Conservation (phyloP, 2,888 invertebrate species). For the Calliscelio sp. region DNA sequence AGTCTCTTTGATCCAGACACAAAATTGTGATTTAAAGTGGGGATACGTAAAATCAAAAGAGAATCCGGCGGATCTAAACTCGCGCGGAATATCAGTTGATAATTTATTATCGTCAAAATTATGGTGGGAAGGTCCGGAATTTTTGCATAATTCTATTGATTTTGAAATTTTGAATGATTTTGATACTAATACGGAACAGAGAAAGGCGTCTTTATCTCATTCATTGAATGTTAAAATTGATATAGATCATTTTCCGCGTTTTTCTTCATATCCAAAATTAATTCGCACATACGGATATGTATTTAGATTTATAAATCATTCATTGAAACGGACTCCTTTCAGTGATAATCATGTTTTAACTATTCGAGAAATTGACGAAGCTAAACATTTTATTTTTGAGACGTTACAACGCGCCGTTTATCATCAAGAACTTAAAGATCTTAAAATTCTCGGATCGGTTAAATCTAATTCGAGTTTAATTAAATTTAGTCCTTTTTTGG, state of each 20-base stretch:
- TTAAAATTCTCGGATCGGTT: not conserved
- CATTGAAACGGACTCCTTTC: too few relatives aligned
- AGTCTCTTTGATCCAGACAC: not conserved
- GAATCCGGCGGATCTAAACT: not conserved
- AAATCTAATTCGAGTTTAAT: not conserved
- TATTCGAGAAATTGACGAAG: too few relatives aligned
- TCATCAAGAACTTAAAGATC: too few relatives aligned
- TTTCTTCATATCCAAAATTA: constrained; percentile 1
- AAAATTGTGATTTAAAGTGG: too few relatives aligned
- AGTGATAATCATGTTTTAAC: too few relatives aligned
- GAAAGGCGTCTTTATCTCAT: not conserved
- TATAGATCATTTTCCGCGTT: not conserved
- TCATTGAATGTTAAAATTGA: not conserved
- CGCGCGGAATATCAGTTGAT: not conserved
- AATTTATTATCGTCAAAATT: not conserved
- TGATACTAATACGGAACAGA: not conserved
- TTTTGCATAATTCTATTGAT: not conserved
- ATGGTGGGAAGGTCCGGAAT: not conserved
- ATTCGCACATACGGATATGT: not conserved
- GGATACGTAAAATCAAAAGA: not conserved
- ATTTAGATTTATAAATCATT: not conserved
- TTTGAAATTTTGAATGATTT: not conserved
- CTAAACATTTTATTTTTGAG: too few relatives aligned
- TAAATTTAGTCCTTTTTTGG: not conserved
- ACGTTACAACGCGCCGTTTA: not conserved